Evolutionary conservation across 2,113 vertebrate species (phyloP), one percentile per base, ranked within the genome.

Genomic region (Cygnus atratus): DNA sequence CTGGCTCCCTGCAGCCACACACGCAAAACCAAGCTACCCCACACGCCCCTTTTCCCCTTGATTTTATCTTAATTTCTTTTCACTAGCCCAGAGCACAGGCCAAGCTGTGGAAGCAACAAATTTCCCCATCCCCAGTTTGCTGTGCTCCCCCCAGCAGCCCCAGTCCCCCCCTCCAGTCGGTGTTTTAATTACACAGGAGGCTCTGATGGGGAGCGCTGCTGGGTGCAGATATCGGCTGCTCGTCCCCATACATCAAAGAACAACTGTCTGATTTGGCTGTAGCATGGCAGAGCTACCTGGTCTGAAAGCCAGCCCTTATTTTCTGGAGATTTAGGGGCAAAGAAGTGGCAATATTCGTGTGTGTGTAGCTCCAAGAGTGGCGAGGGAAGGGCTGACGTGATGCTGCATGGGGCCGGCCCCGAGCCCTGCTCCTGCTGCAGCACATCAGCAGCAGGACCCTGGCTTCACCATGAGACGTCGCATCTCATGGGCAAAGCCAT

Each of bases 1-100:
- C 59, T 37, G 0, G 24, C 21, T 50, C 81, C 11, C 31, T 1
- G 3, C 0, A 12, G 1, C 10, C 21, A 16, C 59, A 3, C 14
- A 0, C 17, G 19, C 13, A 5, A 31, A 58, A 55, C 13, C 39
- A 14, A 5, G 12, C 31, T 39, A n/a, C 18, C 48, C 59, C 43
- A 13, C 26, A 15, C 10, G 3, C 5, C n/a, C 57, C 31, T 55
- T 73, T 78, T 16, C 1, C 55, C 21, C 44, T 72, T 21, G 46
- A 29, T 79, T 86, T 82, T 59, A 44, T 41, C 57, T 52, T 65
- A 11, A 65, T 71, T 65, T 35, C 2, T 59, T 33, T 20, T 72
- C 2, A 0, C 59, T 66, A 31, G 37, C 6, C 13, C 35, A 21
- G 43, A 41, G 39, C 22, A 46, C 18, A 41, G 54, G 11, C 28